Percentiles rank a stretch among this genome's conserved stretches.
Conservation (phyloP, 2,113 vertebrate genomes). For the Nicator chloris region DNA sequence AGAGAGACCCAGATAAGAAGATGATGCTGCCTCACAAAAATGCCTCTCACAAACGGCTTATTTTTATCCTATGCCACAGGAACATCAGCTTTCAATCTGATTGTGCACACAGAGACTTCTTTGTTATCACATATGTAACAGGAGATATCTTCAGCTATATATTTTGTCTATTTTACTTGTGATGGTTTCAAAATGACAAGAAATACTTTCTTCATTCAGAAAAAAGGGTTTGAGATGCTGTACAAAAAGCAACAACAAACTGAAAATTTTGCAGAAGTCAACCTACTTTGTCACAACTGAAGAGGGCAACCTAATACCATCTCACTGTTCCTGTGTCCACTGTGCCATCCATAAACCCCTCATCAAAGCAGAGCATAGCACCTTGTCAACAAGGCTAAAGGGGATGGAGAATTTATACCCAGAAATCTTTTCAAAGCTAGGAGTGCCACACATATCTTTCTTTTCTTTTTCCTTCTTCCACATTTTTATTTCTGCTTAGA, state of each 20-base stretch:
- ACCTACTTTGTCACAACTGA: slow-evolving; percentile 7
- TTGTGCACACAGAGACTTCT: background rate
- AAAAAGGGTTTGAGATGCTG: background rate
- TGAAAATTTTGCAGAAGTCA: background rate
- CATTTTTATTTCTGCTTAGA: background rate
- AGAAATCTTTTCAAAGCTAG: background rate
- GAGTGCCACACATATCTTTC: background rate
- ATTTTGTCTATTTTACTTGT: background rate
- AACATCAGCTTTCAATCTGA: background rate
- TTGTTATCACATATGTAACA: background rate
- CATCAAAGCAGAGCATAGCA: background rate
- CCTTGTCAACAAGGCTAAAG: background rate
- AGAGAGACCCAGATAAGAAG: background rate
- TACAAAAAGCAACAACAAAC: background rate
- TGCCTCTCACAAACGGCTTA: background rate
- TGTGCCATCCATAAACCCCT: background rate
- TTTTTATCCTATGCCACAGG: background rate
- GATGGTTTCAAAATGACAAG: background rate
- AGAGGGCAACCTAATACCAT: slow-evolving; percentile 53
- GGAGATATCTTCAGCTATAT: background rate
- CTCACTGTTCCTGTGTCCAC: background rate
- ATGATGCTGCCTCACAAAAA: background rate
- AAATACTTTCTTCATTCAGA: background rate
- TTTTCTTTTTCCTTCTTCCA: background rate
- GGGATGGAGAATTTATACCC: background rate